A percentile compares a stretch with the other conserved stretches of the same genome.
Conservation (phyloP, 2,113 vertebrate genomes). For the Chrysemys picta region DNA sequence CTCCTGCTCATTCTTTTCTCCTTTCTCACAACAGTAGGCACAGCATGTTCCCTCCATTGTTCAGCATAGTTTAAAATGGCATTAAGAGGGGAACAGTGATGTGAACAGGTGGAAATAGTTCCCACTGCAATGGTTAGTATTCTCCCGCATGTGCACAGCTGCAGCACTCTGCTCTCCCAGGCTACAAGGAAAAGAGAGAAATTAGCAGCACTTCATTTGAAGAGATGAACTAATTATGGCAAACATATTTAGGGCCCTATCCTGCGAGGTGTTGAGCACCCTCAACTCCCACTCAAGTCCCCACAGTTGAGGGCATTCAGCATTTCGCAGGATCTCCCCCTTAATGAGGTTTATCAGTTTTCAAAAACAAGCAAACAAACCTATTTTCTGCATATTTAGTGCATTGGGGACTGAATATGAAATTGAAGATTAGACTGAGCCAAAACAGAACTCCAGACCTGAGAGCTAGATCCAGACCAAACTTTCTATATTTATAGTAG, state of each 20-base stretch:
- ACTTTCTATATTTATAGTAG: neutral
- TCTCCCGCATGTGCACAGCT: conserved; percentile 23
- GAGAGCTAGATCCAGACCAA: neutral
- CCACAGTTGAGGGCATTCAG: neutral
- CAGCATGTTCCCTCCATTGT: conserved; percentile 65
- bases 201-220: neutral
- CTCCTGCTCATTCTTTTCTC: conserved; percentile 66
- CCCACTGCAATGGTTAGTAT: conserved; percentile 47
- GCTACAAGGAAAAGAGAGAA: neutral
- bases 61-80: conserved; percentile 66
- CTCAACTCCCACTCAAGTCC: neutral
- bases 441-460: neutral
- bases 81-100: conserved; percentile 47
- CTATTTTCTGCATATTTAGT: neutral
- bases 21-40: conserved; percentile 23
- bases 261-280: neutral
- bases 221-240: neutral
- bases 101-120: conserved; percentile 67
- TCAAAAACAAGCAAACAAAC: neutral
- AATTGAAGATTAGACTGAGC: neutral
- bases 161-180: neutral
- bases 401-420: neutral
- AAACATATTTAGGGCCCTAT: neutral
- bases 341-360: neutral
- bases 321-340: neutral